Evolutionary conservation across 1,140 invertebrate genomes (phyloP), one percentile per base, ranked within the genome.

Genomic region (Neodiprion fabricii): DNA sequence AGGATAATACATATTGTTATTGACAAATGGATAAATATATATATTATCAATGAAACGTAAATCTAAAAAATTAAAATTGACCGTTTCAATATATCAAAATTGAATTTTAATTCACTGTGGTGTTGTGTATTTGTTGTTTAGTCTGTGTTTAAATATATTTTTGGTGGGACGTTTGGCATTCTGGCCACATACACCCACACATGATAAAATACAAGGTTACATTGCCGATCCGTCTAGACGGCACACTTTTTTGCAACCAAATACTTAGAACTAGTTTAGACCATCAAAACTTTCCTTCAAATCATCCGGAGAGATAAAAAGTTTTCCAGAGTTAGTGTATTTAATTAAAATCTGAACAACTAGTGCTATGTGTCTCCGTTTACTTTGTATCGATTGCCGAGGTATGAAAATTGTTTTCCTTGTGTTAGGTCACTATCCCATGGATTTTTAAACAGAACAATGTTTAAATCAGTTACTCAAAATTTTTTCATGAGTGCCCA

Each of bases 381-480:
- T 91, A 72, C 86, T 90, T 77, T 91, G 90, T 80, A 88, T 90
- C 74, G 88, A 90, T 86, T 91, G 90, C 84, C 85, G 88, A 90
- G 90, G 90, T 91, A 86, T 77, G 11, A 7, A 61, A 61, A 4
- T 14, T 61, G 11, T 61, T 61, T 61, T 61, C 53, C 75, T 76
- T 48, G 12, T 12, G 17, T 71, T 49, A 40, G 28, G 28, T 40
- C 28, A 40, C 28, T 1, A 40, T 40, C 28, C 28, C 1, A 40
- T 40, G 28, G 28, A 40, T 40, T 40, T 40, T 40, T 40, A 40
- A 5, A 40, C 28, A 40, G 28, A 40, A 40, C 28, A 40, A 40
- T 40, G 28, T 40, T 40, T 40, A 40, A 40, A 40, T 40, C 28
- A 40, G 28, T 40, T 40, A 40, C 28, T 40, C 5, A 40, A 40